Base-by-base conservation (phyloP, 2,113 vertebrate species). In the Gavialis gangeticus region DNA sequence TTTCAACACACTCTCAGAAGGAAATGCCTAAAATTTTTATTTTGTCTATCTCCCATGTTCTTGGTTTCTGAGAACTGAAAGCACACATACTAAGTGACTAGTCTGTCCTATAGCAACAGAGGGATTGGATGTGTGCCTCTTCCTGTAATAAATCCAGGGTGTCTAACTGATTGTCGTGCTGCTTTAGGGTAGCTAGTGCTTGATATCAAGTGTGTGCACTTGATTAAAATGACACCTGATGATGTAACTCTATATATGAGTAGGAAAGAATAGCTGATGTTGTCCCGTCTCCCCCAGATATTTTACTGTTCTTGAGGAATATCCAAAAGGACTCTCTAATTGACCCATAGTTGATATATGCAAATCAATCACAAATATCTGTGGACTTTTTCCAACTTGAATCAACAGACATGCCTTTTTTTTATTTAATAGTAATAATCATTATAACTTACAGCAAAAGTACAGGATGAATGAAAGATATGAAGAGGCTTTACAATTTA, bases 401-500 rank as follows among this genome's bases (percentile, higher is more conserved):
- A 63, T 95, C 94, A 69, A 87, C 90, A 89, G 87, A 67, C 75
- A 69, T 15, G 22, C 56, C 22, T 63, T 5, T 37, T 37, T 79
- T 93, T 92, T 89, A 13, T 57, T 92, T 92, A 84, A 88, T 94
- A 92, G 76, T 14, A 85, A 90, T 92, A 64, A 46, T 73, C 55
- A 12, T 46, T 46, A 46, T 46, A 25, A 79, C 19, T 81, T 73
- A 75, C 63, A 91, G 75, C 63, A 55, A 64, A 85, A 83, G 21
- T 19, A 37, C 60, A 69, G 83, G 55, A 5, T 1, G 85, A 91
- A 56, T 30, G 24, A 81, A 92, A 88, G 55, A 75, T 28, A 67
- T 73, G 79, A 76, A 91, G 27, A 81, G 89, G 81, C 57, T 96
- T 91, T 79, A 87, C 71, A n/a, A 94, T 58, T 85, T 95, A 60